A percentile compares a stretch with the other conserved stretches of the same genome.
Evolutionary conservation across 2,113 vertebrate genomes (phyloP).

Genomic region (Coregonus clupeaformis): DNA sequence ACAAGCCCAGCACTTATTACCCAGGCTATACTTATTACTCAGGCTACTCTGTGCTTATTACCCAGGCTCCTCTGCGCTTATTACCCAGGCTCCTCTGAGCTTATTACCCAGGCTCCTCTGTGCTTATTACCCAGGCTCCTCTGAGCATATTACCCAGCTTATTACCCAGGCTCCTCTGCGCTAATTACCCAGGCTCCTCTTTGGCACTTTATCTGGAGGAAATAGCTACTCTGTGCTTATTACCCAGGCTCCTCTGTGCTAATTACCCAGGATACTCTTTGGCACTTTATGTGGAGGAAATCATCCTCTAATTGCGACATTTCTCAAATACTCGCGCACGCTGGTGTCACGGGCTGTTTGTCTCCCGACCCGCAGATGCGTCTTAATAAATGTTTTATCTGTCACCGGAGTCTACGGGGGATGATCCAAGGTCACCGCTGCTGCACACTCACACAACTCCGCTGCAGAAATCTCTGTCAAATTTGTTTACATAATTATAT

Average conservation of each 20-base stretch:
- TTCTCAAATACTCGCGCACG: slow-evolving; percentile 55
- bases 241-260: too few relatives aligned
- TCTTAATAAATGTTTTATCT: slow-evolving; percentile 72
- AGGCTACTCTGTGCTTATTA: too few relatives aligned
- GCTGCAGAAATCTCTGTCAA: slow-evolving; percentile 39
- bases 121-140: too few relatives aligned
- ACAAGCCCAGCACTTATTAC: slow-evolving; percentile 68
- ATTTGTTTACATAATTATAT: slow-evolving; percentile 69
- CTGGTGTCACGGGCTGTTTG: slow-evolving; percentile 58
- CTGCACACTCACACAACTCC: slow-evolving; percentile 33
- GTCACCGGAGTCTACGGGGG: slow-evolving; percentile 49
- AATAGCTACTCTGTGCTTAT: slow-evolving; percentile 25
- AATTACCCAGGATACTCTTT: slow-evolving; percentile 50
- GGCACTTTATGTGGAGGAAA: slow-evolving; percentile 44
- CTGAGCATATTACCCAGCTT: slow-evolving; percentile 32
- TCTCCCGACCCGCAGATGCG: slow-evolving; percentile 48
- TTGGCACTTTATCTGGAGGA: too few relatives aligned
- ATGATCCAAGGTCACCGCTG: slow-evolving; percentile 64
- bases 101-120: too few relatives aligned
- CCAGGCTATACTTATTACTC: slow-evolving; percentile 17
- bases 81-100: too few relatives aligned
- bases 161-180: slow-evolving; percentile 47
- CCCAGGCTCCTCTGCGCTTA: too few relatives aligned
- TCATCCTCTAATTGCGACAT: slow-evolving; percentile 68
- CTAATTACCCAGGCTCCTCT: slow-evolving; percentile 3